A percentile compares a stretch with the other conserved stretches of the same genome.
These are phyloP conservation scores for Crotalus helleri DNA, from an alignment of 2,113 vertebrate genomes.

Conservation along the genomic window DNA sequence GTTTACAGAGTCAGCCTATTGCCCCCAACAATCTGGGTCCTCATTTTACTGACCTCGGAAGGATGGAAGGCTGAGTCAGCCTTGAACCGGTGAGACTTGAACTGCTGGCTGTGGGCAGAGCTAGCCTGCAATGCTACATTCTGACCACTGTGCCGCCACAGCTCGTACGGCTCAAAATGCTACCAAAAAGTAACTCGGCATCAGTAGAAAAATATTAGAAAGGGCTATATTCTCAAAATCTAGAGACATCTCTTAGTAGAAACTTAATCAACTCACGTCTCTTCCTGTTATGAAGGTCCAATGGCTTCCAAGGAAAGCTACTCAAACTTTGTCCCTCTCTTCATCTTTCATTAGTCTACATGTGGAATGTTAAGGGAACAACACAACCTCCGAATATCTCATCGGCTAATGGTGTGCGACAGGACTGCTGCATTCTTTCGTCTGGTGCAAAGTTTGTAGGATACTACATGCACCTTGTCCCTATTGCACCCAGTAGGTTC, in stretches of 20 bases:
- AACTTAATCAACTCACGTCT: background rate
- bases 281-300: background rate
- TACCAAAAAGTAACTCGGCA: background rate
- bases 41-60: background rate
- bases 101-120: background rate
- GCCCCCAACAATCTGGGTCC: background rate
- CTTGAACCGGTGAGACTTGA: background rate
- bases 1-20: background rate
- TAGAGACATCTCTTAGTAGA: no score
- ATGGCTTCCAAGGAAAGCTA: background rate
- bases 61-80: background rate
- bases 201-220: background rate
- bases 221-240: background rate
- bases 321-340: background rate
- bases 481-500: background rate
- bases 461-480: background rate
- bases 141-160: background rate
- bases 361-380: background rate
- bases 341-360: background rate
- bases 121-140: background rate
- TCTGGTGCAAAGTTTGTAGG: background rate
- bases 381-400: background rate
- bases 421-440: background rate
- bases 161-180: background rate
- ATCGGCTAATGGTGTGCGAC: background rate